phyloP scores from a whole-genome alignment of 2,113 vertebrate genomes.

The Synchiropus splendidus region DNA sequence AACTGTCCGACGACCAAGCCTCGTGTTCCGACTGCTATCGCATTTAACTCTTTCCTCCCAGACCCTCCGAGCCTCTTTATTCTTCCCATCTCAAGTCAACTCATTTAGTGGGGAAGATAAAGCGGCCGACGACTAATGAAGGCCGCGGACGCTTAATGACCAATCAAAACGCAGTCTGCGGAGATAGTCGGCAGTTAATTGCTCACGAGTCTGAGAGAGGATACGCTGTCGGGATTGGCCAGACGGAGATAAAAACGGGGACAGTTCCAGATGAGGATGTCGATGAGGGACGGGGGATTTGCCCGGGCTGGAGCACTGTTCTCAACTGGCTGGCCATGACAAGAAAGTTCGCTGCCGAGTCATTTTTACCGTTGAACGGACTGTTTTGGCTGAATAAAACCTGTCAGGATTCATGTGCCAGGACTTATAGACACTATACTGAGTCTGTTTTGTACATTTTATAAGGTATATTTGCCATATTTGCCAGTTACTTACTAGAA shows the following conservation, averaged over 20 bases:
- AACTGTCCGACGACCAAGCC: conserved; percentile 12
- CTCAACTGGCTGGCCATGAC: no score
- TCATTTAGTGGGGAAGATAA: conserved; percentile 44
- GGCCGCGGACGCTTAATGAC: conserved; percentile 45
- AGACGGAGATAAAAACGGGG: conserved; percentile 12
- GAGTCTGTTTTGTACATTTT: no score
- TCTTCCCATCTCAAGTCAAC: conserved; percentile 16
- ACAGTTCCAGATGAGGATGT: conserved; percentile 6
- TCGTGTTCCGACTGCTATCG: conserved; percentile 16
- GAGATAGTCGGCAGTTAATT: conserved; percentile 40
- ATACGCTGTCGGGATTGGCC: conserved; percentile 9
- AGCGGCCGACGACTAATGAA: conserved; percentile 29
- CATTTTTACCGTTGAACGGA: no score
- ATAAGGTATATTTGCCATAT: no score
- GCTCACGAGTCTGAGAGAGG: conserved; percentile 13
- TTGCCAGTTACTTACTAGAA: no score
- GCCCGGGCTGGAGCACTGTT: no score
- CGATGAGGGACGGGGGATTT: no score
- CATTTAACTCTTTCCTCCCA: conserved; percentile 9
- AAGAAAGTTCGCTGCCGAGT: no score
- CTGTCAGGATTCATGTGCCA: no score
- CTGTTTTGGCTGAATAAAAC: no score
- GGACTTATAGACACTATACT: no score
- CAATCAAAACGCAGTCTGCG: conserved; percentile 45
- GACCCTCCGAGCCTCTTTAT: conserved; percentile 20